Conservation (phyloP, 2,888 invertebrate species). For the Eilema sororculum region DNA sequence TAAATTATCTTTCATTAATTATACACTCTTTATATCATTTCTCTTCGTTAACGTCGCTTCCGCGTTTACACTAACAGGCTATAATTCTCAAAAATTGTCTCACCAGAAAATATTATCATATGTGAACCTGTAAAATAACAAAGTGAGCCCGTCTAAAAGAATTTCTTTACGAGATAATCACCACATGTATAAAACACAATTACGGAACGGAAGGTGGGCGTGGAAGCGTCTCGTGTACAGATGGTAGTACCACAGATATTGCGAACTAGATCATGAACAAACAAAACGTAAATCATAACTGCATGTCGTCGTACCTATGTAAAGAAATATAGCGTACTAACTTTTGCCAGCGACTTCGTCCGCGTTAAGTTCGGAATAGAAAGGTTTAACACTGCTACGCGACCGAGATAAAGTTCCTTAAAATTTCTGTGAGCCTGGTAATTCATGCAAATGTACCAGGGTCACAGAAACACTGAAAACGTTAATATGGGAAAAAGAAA, state of each 20-base stretch:
- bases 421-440: too few species aligned
- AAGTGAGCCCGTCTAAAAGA: background rate
- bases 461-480: too few species aligned
- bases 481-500: too few species aligned
- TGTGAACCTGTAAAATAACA: background rate
- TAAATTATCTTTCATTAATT: too few species aligned
- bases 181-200: slow-evolving; percentile 9
- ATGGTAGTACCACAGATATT: background rate
- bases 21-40: background rate
- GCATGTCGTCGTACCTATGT: too few species aligned
- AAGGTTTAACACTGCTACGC: too few species aligned
- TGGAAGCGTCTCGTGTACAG: background rate
- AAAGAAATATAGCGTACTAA: too few species aligned
- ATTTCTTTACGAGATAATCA: slow-evolving; percentile 16
- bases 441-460: too few species aligned
- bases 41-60: background rate
- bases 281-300: background rate
- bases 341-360: too few species aligned
- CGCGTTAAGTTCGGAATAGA: too few species aligned
- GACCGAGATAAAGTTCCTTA: too few species aligned
- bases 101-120: background rate
- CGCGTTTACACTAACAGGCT: background rate
- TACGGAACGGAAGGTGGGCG: background rate
- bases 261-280: background rate
- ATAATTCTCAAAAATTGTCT: background rate